A percentile compares a stretch with the other conserved stretches of the same genome.
Conservation (phyloP, 2,888 invertebrate genomes). For the Cartodere bifasciata region DNA sequence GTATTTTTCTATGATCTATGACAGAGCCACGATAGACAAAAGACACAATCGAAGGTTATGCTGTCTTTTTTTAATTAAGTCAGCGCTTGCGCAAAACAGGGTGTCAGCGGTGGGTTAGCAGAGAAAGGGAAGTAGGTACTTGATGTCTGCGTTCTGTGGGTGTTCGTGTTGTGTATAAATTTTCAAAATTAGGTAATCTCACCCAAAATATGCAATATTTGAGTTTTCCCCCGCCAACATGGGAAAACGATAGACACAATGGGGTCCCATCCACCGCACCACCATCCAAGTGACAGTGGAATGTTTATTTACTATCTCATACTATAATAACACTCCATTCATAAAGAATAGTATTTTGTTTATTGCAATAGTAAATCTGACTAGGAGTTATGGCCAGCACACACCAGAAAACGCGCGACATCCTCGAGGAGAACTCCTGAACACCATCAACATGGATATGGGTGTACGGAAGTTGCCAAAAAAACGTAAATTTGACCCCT, state of each 20-base stretch:
- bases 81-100: no score
- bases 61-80: no score
- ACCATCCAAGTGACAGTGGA: conserved; percentile 27
- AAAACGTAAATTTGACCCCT: conserved; percentile 78
- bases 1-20: no score
- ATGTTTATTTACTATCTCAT: conserved; percentile 34
- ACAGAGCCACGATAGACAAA: no score
- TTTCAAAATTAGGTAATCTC: conserved; percentile 26
- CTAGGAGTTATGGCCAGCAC: conserved; percentile 8
- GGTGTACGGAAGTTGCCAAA: conserved; percentile 77
- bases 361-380: conserved; percentile 18
- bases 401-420: conserved; percentile 8
- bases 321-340: conserved; percentile 31
- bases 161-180: conserved; percentile 28
- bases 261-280: no score
- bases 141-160: conserved; percentile 31
- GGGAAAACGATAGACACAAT: no score
- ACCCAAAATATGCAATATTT: no score
- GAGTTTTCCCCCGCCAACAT: no score
- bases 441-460: conserved; percentile 29
- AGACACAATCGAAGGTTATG: no score
- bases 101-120: conserved; percentile 12
- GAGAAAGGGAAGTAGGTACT: conserved; percentile 19
- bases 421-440: conserved; percentile 9
- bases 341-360: conserved; percentile 28